phyloP scores from a whole-genome alignment of 2,888 invertebrate genomes.

The Nezara viridula region DNA sequence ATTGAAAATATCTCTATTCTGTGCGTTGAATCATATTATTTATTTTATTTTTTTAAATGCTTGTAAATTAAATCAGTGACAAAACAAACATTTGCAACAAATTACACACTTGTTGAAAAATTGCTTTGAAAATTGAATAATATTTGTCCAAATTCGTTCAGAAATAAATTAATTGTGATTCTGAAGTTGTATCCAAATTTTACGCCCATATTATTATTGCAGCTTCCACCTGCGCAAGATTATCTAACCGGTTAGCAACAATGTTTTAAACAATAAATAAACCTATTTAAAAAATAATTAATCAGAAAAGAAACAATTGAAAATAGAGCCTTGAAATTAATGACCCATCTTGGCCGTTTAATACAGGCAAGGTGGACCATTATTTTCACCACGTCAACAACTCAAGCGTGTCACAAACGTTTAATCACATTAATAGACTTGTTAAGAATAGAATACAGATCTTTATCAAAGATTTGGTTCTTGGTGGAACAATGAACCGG shows the following conservation, averaged over 20 bases:
- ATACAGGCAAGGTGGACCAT: slow-evolving; percentile 1
- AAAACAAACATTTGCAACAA: too few species aligned
- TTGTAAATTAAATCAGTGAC: too few species aligned
- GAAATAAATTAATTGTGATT: background rate
- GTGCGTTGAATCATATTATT: too few species aligned
- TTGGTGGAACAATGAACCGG: slow-evolving; percentile 62
- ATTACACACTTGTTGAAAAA: too few species aligned
- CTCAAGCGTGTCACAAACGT: background rate
- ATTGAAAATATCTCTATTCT: too few species aligned
- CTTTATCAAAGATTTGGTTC: slow-evolving; percentile 21
- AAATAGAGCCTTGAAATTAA: slow-evolving; percentile 10
- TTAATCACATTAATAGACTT: slow-evolving; percentile 20
- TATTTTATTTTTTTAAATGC: too few species aligned
- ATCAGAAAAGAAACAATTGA: slow-evolving; percentile 37
- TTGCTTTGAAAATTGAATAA: too few species aligned
- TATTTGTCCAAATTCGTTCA: background rate
- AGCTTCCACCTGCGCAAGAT: background rate
- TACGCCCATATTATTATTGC: background rate
- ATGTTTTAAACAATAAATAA: slow-evolving; percentile 4
- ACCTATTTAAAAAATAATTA: slow-evolving; percentile 36
- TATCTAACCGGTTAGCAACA: background rate
- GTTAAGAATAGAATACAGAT: slow-evolving; percentile 11
- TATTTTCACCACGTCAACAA: slow-evolving; percentile 9
- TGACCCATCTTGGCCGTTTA: background rate
- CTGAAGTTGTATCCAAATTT: background rate